Percentiles rank a stretch among this genome's conserved stretches.
phyloP scores from a whole-genome alignment of 1,140 invertebrate genomes.

The Lasaia peninsularis region DNA sequence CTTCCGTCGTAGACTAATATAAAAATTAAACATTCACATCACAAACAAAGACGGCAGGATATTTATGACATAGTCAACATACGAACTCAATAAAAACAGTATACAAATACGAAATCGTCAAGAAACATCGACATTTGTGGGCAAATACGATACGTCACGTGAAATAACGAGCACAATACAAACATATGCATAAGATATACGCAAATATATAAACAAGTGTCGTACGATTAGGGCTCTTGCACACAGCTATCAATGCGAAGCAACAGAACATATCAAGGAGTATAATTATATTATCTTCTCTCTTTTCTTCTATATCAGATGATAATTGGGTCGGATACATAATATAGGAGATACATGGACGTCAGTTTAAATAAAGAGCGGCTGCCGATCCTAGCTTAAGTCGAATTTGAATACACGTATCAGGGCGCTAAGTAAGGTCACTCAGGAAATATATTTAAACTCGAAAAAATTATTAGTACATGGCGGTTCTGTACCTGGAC shows the following conservation, averaged over 20 bases:
- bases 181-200: slow-evolving; percentile 41
- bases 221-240: not conserved
- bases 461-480: too few relatives aligned
- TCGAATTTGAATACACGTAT: too few relatives aligned
- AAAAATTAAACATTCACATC: not conserved
- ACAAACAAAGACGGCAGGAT: slow-evolving; percentile 8
- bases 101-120: slow-evolving; percentile 33
- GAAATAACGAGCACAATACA: slow-evolving; percentile 55
- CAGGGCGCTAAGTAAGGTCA: too few relatives aligned
- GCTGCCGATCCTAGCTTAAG: too few relatives aligned
- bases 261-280: not conserved
- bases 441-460: too few relatives aligned
- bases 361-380: too few relatives aligned
- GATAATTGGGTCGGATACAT: too few relatives aligned
- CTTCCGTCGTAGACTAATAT: not conserved
- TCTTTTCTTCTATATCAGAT: too few relatives aligned
- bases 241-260: not conserved
- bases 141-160: slow-evolving; percentile 36
- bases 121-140: slow-evolving; percentile 35
- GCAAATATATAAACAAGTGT: slow-evolving; percentile 28
- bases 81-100: slow-evolving; percentile 33
- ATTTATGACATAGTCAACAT: slow-evolving; percentile 18
- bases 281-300: too few relatives aligned
- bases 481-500: too few relatives aligned
- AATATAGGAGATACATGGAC: too few relatives aligned